A percentile compares a stretch with the other conserved stretches of the same genome.
phyloP scores from a whole-genome alignment of 2,888 invertebrate genomes.

The Synanthedon vespiformis region DNA sequence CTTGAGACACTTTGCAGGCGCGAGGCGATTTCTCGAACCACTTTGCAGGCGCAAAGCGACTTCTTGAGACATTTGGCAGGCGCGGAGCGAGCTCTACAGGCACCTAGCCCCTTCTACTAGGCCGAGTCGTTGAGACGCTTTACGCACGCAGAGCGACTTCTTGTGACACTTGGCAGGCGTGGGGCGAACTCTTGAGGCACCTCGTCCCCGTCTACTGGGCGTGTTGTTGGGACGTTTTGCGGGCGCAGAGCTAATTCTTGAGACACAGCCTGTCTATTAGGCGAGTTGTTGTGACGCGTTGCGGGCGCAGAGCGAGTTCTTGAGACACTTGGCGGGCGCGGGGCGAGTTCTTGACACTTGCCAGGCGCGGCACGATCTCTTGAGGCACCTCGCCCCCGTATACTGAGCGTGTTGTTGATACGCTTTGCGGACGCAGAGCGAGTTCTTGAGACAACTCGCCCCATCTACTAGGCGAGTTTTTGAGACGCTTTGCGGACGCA shows the following conservation, averaged over 20 bases:
- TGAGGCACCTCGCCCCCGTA: slow-evolving; percentile 9
- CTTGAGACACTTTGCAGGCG: neutral
- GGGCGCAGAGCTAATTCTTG: slow-evolving; percentile 4
- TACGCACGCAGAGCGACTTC: slow-evolving; percentile 4
- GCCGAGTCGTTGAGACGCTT: slow-evolving; percentile 8
- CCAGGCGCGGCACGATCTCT: slow-evolving; percentile 4
- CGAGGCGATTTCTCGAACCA: neutral
- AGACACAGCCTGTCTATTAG: slow-evolving; percentile 3
- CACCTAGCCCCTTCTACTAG: too few species aligned
- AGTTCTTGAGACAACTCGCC: slow-evolving; percentile 8
- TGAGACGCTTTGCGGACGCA: slow-evolving; percentile 2
- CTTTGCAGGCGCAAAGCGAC: neutral
- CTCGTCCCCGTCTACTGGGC: slow-evolving; percentile 15
- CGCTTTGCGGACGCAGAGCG: slow-evolving; percentile 12
- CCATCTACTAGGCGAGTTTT: neutral
- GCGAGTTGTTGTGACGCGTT: too few species aligned
- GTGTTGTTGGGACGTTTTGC: too few species aligned
- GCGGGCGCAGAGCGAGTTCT: slow-evolving; percentile 4
- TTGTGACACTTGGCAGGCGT: slow-evolving; percentile 1
- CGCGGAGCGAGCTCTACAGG: too few species aligned
- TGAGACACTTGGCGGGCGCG: slow-evolving; percentile 9
- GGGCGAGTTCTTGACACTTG: slow-evolving; percentile 3
- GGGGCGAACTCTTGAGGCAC: slow-evolving; percentile 6
- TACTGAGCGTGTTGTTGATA: slow-evolving; percentile 17
- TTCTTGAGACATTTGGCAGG: too few species aligned